phyloP scores from a whole-genome alignment of 37 sponge, comb jelly and placozoan genomes.

The Beroe ovata region DNA sequence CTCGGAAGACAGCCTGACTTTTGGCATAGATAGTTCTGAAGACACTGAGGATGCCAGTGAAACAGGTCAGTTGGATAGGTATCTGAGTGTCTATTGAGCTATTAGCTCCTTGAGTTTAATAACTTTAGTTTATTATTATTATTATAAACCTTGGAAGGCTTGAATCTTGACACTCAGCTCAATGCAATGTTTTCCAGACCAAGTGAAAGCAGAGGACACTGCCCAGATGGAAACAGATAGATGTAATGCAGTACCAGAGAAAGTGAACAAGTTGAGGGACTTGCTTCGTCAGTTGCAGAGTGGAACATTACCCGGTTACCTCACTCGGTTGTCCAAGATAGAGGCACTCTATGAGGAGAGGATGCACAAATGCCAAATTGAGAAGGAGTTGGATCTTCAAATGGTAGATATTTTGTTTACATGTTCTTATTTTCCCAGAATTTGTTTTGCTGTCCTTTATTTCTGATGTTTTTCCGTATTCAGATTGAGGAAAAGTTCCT shows the following conservation, averaged over 20 bases:
- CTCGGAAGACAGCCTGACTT: conserved; percentile 40
- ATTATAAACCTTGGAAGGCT: too few relatives aligned
- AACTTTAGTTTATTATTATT: too few relatives aligned
- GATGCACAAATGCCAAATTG: conserved; percentile 46
- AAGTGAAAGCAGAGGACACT: conserved; percentile 33
- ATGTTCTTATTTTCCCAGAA: too few relatives aligned
- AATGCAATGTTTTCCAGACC: too few relatives aligned
- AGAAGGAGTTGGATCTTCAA: conserved; percentile 50
- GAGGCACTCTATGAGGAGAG: conserved; percentile 28
- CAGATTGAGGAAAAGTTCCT: conserved; percentile 40
- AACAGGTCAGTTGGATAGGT: conserved; percentile 60
- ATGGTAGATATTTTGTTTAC: too few relatives aligned
- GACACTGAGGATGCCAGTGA: conserved; percentile 67
- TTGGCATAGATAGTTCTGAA: conserved; percentile 61
- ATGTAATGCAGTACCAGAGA: conserved; percentile 54
- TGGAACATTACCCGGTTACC: conserved; percentile 55
- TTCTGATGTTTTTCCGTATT: too few relatives aligned
- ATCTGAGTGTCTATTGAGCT: too few relatives aligned
- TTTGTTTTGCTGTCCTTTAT: too few relatives aligned
- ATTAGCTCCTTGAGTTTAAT: too few relatives aligned
- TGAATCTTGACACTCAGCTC: too few relatives aligned
- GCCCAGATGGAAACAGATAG: conserved; percentile 35
- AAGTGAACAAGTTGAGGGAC: conserved; percentile 33
- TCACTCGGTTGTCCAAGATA: conserved; percentile 10
- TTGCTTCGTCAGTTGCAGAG: conserved; percentile 39